Conservation (phyloP, 2,888 invertebrate species). For the Cetonia aurata region DNA sequence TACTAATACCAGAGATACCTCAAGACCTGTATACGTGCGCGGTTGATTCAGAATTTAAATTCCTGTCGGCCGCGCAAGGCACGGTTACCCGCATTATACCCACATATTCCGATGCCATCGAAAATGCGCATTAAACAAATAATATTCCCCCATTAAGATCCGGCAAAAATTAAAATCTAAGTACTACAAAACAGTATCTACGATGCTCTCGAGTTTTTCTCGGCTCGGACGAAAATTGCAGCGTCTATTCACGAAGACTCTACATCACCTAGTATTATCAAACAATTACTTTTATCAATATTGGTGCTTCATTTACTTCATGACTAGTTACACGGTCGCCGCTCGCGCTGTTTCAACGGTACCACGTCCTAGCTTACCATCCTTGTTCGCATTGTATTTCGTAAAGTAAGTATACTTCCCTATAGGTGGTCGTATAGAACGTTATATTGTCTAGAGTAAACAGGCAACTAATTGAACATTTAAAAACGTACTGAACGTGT, state of each 20-base stretch:
- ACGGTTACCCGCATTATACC: slow-evolving; percentile 25
- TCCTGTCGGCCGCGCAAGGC: slow-evolving; percentile 5
- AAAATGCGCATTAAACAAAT: slow-evolving; percentile 39
- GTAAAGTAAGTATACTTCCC: background rate
- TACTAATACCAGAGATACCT: slow-evolving; percentile 18
- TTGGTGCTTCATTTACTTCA: slow-evolving; percentile 60
- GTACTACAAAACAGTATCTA: slow-evolving; percentile 36
- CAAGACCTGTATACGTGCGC: background rate
- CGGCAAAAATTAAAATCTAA: slow-evolving; percentile 38
- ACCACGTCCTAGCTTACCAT: background rate
- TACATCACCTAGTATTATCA: slow-evolving; percentile 63
- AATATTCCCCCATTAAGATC: slow-evolving; percentile 34
- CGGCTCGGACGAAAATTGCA: slow-evolving; percentile 58
- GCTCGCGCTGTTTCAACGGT: slow-evolving; percentile 27
- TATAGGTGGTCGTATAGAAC: too few species aligned
- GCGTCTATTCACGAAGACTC: slow-evolving; percentile 64
- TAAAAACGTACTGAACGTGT: too few species aligned
- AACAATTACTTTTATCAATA: slow-evolving; percentile 67
- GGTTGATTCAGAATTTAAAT: slow-evolving; percentile 21
- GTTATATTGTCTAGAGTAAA: too few species aligned
- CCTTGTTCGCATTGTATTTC: background rate
- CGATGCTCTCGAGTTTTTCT: slow-evolving; percentile 42
- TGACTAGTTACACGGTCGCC: slow-evolving; percentile 48
- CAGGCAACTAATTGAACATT: too few species aligned
- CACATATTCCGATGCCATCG: slow-evolving; percentile 37